Percentiles rank a stretch among this genome's conserved stretches.
Conservation (phyloP, 2,888 invertebrate species). For the Hydrotaea diabolus region DNA sequence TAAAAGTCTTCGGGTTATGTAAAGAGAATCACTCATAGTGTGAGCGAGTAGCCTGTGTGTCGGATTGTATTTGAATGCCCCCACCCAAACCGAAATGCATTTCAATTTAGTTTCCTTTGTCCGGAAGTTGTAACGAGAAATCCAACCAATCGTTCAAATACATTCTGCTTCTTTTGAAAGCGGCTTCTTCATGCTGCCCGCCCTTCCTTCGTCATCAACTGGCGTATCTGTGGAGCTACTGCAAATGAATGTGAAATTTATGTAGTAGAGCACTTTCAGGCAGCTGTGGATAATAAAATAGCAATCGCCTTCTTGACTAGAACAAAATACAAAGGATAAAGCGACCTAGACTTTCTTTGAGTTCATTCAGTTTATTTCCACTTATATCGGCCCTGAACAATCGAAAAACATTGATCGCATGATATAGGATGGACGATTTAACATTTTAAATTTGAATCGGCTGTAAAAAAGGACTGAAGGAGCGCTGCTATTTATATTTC, state of each 20-base stretch:
- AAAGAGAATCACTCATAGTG: constrained; percentile 12
- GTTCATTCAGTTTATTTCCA: too few relatives aligned
- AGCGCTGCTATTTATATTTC: too few relatives aligned
- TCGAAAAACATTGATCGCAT: too few relatives aligned
- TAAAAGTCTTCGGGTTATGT: constrained; percentile 67
- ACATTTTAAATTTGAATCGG: too few relatives aligned
- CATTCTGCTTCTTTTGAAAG: not conserved
- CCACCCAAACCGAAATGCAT: constrained; percentile 50
- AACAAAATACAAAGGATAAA: too few relatives aligned
- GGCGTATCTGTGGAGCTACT: not conserved
- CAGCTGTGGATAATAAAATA: not conserved
- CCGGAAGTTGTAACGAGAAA: not conserved
- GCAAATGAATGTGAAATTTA: not conserved
- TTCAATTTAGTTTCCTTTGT: constrained; percentile 53
- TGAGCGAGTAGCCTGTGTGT: not conserved
- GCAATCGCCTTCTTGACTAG: too few relatives aligned
- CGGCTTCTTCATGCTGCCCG: not conserved
- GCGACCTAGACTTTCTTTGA: too few relatives aligned
- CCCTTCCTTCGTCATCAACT: not conserved
- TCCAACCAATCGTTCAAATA: constrained; percentile 1
- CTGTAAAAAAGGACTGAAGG: too few relatives aligned
- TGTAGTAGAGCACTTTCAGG: not conserved
- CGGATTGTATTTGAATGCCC: not conserved
- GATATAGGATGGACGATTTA: too few relatives aligned
- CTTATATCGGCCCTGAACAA: too few relatives aligned